A percentile compares a stretch with the other conserved stretches of the same genome.
Conservation (phyloP, 2,113 vertebrate genomes). For the Nothoprocta pentlandii region DNA sequence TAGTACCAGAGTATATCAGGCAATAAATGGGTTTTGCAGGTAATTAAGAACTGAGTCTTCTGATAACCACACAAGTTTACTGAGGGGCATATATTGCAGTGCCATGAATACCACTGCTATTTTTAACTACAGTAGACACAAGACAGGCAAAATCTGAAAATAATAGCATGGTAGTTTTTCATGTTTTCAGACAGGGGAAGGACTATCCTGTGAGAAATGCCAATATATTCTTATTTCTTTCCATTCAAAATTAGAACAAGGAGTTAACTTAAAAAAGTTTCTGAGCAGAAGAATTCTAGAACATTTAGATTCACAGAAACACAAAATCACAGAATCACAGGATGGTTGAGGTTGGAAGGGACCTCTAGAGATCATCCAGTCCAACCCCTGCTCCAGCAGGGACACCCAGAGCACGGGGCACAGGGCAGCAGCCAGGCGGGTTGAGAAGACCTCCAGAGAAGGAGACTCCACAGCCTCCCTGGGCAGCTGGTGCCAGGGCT, state of each 20-base stretch:
- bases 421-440: too few relatives aligned
- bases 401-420: too few relatives aligned
- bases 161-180: background rate
- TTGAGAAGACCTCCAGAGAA: too few relatives aligned
- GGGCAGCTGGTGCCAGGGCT: too few relatives aligned
- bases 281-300: background rate
- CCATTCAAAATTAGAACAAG: background rate
- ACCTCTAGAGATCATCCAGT: too few relatives aligned
- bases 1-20: background rate
- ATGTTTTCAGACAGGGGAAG: background rate
- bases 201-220: background rate
- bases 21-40: background rate
- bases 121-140: background rate
- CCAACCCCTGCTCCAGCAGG: too few relatives aligned
- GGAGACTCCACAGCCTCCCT: too few relatives aligned
- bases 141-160: background rate
- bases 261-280: background rate
- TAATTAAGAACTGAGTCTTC: background rate
- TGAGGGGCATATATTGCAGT: background rate
- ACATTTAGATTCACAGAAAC: background rate
- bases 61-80: background rate
- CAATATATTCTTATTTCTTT: background rate
- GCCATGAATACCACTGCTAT: background rate
- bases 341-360: too few relatives aligned
- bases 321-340: too few relatives aligned